Percentiles rank a stretch among this genome's conserved stretches.
phyloP scores from a whole-genome alignment of 2,888 invertebrate genomes.

The Phyto melanocephala region DNA sequence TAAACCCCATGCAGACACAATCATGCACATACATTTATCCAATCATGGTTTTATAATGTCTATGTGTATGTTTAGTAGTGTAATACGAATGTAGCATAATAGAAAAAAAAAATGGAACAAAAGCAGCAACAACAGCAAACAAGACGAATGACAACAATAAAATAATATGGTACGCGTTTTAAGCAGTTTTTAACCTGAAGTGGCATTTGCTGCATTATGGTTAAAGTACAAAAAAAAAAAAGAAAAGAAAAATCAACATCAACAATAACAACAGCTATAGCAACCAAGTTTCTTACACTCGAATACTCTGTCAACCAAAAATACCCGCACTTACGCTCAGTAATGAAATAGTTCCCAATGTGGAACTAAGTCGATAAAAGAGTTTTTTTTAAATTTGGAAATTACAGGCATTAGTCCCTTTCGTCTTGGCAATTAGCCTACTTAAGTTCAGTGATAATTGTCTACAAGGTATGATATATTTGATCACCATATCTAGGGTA shows the following conservation, averaged over 20 bases:
- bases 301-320: neutral
- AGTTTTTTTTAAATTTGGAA: no score
- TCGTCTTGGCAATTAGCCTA: no score
- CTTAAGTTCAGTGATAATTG: no score
- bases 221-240: neutral
- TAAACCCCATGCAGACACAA: neutral
- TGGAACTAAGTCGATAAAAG: no score
- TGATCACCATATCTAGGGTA: no score
- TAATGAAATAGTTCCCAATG: neutral
- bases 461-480: no score
- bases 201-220: slow-evolving; percentile 52
- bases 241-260: neutral
- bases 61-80: slow-evolving; percentile 10
- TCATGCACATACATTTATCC: neutral
- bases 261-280: neutral
- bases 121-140: neutral
- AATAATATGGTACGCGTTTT: slow-evolving; percentile 29
- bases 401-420: no score
- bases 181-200: slow-evolving; percentile 41
- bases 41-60: neutral
- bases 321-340: neutral
- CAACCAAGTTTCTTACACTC: neutral
- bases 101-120: neutral
- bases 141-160: slow-evolving; percentile 5
- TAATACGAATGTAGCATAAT: slow-evolving; percentile 12